phyloP scores from a whole-genome alignment of 2,797 vertebrate species.

The Gobionotothen gibberifrons region DNA sequence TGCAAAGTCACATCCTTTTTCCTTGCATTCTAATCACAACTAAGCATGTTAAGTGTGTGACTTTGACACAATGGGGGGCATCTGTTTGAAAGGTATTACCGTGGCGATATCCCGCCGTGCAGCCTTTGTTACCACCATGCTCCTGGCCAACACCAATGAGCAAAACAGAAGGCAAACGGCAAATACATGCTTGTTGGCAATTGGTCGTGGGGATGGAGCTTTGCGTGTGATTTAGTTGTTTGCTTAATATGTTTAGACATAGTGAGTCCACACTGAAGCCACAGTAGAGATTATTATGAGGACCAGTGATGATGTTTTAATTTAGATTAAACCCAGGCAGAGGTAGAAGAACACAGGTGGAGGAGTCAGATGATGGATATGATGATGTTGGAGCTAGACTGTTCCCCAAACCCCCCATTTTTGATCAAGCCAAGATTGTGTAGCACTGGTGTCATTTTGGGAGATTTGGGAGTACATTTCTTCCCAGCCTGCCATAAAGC shows the following conservation, averaged over 20 bases:
- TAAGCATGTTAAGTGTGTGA: constrained; percentile 41
- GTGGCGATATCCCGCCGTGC: constrained; percentile 36
- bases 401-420: constrained; percentile 9
- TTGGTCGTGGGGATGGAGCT: constrained; percentile 60
- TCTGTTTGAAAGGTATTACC: constrained; percentile 46
- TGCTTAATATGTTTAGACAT: constrained; percentile 59
- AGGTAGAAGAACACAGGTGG: neutral
- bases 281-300: constrained; percentile 41
- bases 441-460: constrained; percentile 37
- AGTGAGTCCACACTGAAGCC: constrained; percentile 28
- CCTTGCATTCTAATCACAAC: constrained; percentile 34
- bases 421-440: constrained; percentile 48
- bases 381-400: constrained; percentile 10
- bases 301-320: constrained; percentile 40
- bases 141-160: constrained; percentile 51
- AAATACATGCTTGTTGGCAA: constrained; percentile 58
- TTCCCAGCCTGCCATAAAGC: constrained; percentile 32
- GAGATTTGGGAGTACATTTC: constrained; percentile 48
- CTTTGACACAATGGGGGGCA: constrained; percentile 59
- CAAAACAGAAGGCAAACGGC: constrained; percentile 55
- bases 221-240: constrained; percentile 63
- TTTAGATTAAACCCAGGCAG: constrained; percentile 27
- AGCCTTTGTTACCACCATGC: constrained; percentile 54
- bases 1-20: neutral
- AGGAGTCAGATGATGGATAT: constrained; percentile 4